These are phyloP conservation scores for Diuraphis noxia DNA, from an alignment of 1,140 invertebrate species.

Conservation along the genomic window DNA sequence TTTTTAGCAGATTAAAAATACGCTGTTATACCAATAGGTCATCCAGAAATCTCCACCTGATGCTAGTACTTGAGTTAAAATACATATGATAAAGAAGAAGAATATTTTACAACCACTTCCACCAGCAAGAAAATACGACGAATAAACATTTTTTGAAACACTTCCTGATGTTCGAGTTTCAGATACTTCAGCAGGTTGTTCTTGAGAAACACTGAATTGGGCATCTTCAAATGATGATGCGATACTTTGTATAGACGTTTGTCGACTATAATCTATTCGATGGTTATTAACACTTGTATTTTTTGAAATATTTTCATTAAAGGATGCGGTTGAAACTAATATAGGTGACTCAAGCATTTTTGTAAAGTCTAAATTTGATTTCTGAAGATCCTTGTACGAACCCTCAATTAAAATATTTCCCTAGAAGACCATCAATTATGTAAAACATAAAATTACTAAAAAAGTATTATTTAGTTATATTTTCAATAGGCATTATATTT, in stretches of 20 bases:
- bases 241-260: constrained; percentile 56
- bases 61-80: constrained; percentile 70
- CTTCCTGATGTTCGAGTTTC: constrained; percentile 55
- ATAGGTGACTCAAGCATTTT: constrained; percentile 60
- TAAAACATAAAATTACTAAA: not conserved
- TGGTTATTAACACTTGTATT: not conserved
- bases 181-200: not conserved
- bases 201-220: constrained; percentile 26
- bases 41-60: constrained; percentile 80
- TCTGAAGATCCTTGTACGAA: constrained; percentile 64
- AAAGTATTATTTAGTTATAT: too few species aligned
- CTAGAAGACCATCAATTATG: constrained; percentile 58
- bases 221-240: constrained; percentile 55
- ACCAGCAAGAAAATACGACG: constrained; percentile 71
- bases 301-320: constrained; percentile 16
- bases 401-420: constrained; percentile 66
- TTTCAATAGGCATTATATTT: constrained; percentile 54
- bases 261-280: constrained; percentile 21
- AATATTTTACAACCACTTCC: constrained; percentile 66
- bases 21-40: constrained; percentile 68
- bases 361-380: constrained; percentile 64
- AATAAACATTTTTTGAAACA: constrained; percentile 66
- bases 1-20: not conserved
- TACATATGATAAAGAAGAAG: constrained; percentile 66
- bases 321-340: constrained; percentile 58